These are phyloP conservation scores for Brachyistius frenatus DNA, from an alignment of 2,113 vertebrate genomes.

Conservation along the genomic window DNA sequence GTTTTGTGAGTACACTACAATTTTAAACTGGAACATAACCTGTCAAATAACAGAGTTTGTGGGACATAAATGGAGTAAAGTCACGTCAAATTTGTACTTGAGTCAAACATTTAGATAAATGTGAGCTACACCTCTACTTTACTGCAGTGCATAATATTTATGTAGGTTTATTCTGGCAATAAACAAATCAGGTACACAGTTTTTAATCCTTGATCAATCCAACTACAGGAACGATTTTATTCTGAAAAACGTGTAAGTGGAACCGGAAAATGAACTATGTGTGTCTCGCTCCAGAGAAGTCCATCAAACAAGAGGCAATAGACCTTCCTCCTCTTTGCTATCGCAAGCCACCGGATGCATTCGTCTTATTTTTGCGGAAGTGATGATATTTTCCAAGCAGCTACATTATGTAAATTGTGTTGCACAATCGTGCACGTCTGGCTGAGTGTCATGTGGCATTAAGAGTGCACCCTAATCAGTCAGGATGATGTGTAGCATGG, in stretches of 20 bases:
- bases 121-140: neutral
- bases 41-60: too few relatives aligned
- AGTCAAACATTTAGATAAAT: too few relatives aligned
- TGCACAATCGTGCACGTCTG: conserved; percentile 46
- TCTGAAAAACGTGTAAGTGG: conserved; percentile 49
- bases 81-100: too few relatives aligned
- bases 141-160: neutral
- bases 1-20: too few relatives aligned
- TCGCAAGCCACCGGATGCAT: conserved; percentile 44
- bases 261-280: conserved; percentile 30
- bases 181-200: too few relatives aligned
- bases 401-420: conserved; percentile 58
- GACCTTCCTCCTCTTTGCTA: conserved; percentile 41
- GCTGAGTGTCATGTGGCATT: conserved; percentile 43
- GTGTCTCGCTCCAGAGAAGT: conserved; percentile 12
- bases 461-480: conserved; percentile 21
- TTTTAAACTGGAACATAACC: too few relatives aligned
- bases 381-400: conserved; percentile 65
- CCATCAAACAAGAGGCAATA: conserved; percentile 47
- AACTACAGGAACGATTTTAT: conserved; percentile 26
- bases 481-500: neutral
- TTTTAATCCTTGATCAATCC: too few relatives aligned
- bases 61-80: too few relatives aligned
- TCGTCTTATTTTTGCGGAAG: conserved; percentile 70
- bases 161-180: neutral